phyloP scores from a whole-genome alignment of 1,140 invertebrate species.

The Olivierus martensii region DNA sequence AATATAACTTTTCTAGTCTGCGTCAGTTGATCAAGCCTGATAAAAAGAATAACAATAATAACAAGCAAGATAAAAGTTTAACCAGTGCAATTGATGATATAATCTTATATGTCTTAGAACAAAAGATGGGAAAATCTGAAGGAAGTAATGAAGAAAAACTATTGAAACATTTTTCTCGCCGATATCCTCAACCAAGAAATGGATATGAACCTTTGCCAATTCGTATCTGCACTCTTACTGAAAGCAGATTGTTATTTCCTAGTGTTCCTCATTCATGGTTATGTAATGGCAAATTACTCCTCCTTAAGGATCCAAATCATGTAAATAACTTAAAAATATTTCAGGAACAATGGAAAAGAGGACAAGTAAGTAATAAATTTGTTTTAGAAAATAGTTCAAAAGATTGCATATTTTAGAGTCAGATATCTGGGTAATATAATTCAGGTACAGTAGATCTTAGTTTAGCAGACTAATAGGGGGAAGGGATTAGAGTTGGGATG shows the following conservation, averaged over 20 bases:
- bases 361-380: conserved; percentile 34
- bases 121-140: conserved; percentile 39
- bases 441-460: too few relatives aligned
- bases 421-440: too few relatives aligned
- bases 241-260: conserved; percentile 30
- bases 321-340: conserved; percentile 72
- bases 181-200: conserved; percentile 6
- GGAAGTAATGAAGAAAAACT: neutral
- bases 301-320: conserved; percentile 66
- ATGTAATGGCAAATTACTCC: conserved; percentile 76
- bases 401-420: too few relatives aligned
- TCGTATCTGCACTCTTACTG: conserved; percentile 8
- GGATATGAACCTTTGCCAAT: conserved; percentile 10
- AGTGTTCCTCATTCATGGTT: conserved; percentile 46
- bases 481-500: too few relatives aligned
- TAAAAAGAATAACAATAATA: conserved; percentile 29
- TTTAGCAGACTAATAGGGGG: too few relatives aligned
- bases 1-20: conserved; percentile 60
- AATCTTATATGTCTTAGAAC: conserved; percentile 64
- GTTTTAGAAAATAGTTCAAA: too few relatives aligned
- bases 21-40: conserved; percentile 58
- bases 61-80: conserved; percentile 25
- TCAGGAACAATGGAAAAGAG: conserved; percentile 90
- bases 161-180: neutral
- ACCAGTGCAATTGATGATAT: conserved; percentile 58